Percentiles rank a stretch among this genome's conserved stretches.
These are phyloP conservation scores for Fragum fragum DNA, from an alignment of 2,888 invertebrate species.

Conservation along the genomic window DNA sequence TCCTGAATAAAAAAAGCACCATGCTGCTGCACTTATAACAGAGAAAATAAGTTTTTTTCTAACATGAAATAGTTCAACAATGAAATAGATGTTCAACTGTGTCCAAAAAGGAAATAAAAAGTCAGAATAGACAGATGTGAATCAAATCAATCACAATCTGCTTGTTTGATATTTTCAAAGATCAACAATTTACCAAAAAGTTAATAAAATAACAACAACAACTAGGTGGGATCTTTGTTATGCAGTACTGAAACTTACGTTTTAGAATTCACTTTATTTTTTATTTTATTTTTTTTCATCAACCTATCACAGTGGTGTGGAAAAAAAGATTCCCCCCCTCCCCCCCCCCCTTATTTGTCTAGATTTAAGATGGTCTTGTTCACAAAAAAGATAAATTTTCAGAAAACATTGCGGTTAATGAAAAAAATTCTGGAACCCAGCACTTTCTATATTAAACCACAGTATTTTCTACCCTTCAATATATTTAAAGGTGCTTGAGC, in stretches of 20 bases:
- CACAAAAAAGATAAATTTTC: no score
- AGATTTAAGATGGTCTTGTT: no score
- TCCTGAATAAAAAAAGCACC: neutral
- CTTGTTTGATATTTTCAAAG: neutral
- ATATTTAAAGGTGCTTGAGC: no score
- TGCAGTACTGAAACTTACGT: neutral
- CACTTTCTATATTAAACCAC: no score
- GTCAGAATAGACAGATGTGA: neutral
- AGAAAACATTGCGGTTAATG: no score
- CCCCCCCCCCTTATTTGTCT: no score
- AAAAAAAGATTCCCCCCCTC: no score
- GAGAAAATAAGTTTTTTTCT: neutral
- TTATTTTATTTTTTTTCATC: no score
- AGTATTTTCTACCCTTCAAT: no score
- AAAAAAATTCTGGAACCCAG: no score
- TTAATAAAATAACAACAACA: neutral
- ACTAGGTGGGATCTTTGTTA: neutral
- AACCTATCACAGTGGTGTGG: no score
- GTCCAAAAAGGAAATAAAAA: neutral
- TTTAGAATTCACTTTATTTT: neutral
- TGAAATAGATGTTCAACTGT: neutral
- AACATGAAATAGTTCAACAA: no score
- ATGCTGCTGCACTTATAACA: neutral
- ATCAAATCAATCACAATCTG: neutral
- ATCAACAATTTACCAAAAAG: neutral